Evolutionary conservation across 2,797 vertebrate genomes (phyloP).

Genomic region (Microctenopoma lineatum): DNA sequence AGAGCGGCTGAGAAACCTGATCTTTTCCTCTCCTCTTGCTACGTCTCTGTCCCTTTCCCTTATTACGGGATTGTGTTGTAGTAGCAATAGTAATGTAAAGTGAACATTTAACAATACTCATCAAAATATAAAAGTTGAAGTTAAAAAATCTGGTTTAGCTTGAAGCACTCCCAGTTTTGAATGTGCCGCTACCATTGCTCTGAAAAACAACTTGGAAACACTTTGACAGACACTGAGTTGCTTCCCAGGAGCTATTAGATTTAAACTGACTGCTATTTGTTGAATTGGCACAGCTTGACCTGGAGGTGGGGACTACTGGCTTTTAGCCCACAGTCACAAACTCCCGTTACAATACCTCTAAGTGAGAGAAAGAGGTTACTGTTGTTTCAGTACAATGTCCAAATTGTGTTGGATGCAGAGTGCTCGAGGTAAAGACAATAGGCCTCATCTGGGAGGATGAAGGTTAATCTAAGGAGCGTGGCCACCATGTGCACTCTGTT

Average conservation of each 20-base stretch:
- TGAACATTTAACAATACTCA: conserved; percentile 17
- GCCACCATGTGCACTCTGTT: conserved; percentile 67
- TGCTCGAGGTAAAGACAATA: conserved; percentile 57
- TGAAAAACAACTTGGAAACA: neutral
- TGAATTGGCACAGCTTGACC: conserved; percentile 18
- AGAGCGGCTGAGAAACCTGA: conserved; percentile 75
- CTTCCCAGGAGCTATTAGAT: conserved; percentile 2
- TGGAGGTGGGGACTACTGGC: neutral
- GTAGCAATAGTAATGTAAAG: conserved; percentile 31
- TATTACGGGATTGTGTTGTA: conserved; percentile 52
- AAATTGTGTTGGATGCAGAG: conserved; percentile 40
- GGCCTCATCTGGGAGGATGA: conserved; percentile 66
- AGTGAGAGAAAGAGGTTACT: conserved; percentile 9
- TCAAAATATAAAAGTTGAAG: conserved; percentile 11
- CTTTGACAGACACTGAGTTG: conserved; percentile 1
- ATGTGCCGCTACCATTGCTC: neutral
- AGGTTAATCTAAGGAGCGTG: conserved; percentile 72
- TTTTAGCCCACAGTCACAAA: conserved; percentile 21
- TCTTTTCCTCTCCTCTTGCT: conserved; percentile 48
- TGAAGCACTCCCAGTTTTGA: neutral
- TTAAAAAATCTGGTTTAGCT: neutral
- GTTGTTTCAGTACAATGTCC: conserved; percentile 51
- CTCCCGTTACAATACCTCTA: conserved; percentile 18
- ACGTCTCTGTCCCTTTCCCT: conserved; percentile 39
- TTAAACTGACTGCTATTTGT: conserved; percentile 27